Base-by-base conservation (phyloP, 2,888 invertebrate genomes). In the Mylabris sibirica region DNA sequence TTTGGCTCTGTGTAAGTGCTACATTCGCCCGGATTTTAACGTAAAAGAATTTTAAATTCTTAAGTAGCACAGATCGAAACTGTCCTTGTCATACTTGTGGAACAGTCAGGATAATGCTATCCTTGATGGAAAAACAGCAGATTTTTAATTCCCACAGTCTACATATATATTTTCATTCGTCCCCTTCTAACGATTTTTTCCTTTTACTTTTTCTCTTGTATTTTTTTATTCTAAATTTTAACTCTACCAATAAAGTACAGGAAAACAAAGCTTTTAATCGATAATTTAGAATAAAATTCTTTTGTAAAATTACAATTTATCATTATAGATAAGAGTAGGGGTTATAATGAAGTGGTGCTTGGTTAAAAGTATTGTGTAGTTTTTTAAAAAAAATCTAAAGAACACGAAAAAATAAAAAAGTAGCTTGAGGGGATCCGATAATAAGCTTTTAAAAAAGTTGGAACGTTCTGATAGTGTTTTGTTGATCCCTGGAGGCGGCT, bases 121-220 rank as follows among this genome's bases (percentile, higher is more conserved):
- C 80, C 79, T 76, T 73, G 66, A 74, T 77, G 77, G 82, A 82
- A 85, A 84, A 85, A 85, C 84, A 84, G 81, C 85, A 85, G 83
- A 84, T 84, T 85, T 85, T 85, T 85, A 85, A 85, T 85, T 85
- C 85, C 84, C 85, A 85, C 85, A 84, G 84, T 82, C 82, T 83
- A 84, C 84, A 82, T 84, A 84, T 84, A 84, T 83, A 84, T 84
- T 84, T 84, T 83, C 79, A 79, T 83, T 83, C 68, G 26, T 61
- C 24, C n/a, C 14, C 9, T 22, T 53, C 20, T 44, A 12, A 44
- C 17, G 79, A 80, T 80, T 76, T 80, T 77, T 76, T 76, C 77
- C 77, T 78, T 79, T 79, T 79, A 30, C 30, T 76, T 68, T 68
- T 70, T 76, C 76, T 66, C 64, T 63, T 67, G 59, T 64, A 68